Base-by-base conservation (phyloP, 2,888 invertebrate species). In the Limulus polyphemus region DNA sequence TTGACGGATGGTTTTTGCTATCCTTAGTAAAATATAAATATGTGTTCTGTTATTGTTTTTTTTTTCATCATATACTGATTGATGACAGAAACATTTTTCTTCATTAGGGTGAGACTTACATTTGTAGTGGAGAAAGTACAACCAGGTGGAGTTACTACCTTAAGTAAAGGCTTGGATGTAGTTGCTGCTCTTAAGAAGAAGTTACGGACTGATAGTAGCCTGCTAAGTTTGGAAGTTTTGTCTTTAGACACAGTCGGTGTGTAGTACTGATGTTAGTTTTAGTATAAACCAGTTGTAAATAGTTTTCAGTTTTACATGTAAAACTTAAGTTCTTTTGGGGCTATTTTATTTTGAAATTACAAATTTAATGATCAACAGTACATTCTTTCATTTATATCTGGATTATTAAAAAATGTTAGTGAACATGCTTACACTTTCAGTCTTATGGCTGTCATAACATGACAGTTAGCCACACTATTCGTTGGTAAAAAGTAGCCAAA, bases 211-310 rank as follows among this genome's bases (percentile, higher is more conserved):
- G 87, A 88, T 74, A 83, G 84, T 5, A 82, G 84, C 14, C 80
- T 88, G 13, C 75, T 90, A 54, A 84, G 84, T 74, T 80, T 86
- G 67, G 83, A 85, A n/a, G 85, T 89, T 49, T 82, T 84, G 32
- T 83, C 83, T 68, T 82, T 93, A 60, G 87, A 91, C 72, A 89
- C 93, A 2, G 82, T 84, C 49, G 72, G 76, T 77, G 69, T 73
- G 73, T 70, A 32, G 48, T 10, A 17, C 32, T 17, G n/a, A 10
- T n/a, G 51, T 49, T 60, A 49, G n/a, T 11, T 13, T 60, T 56
- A 50, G 5, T 7, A 50, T 50, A n/a, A 7, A 2, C 13, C 14
- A 50, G 14, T 3, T 13, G 13, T n/a, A 50, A 50, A 50, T n/a
- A 50, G 14, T n/a, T 17, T 55, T 55, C 32, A 55, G 49, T 13